Conservation (phyloP, 2,888 invertebrate species). For the Nysson spinosus region DNA sequence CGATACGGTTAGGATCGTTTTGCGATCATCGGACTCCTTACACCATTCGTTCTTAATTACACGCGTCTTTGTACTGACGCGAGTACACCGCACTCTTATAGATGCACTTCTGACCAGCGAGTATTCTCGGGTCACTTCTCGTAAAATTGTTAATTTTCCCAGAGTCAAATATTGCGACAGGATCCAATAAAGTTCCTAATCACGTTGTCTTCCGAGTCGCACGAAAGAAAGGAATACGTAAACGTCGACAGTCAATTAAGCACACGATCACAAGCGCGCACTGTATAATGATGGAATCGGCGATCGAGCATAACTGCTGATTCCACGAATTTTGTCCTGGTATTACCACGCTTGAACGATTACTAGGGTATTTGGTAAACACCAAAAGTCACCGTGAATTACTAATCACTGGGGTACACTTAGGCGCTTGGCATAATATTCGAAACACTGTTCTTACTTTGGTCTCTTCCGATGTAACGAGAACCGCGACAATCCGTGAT, state of each 20-base stretch:
- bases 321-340: no score
- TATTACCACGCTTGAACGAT: neutral
- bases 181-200: no score
- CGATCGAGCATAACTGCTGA: constrained; percentile 23
- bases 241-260: constrained; percentile 25
- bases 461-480: neutral
- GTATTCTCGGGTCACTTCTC: no score
- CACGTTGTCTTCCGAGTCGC: neutral
- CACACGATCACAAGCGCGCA: constrained; percentile 28
- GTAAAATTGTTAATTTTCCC: no score
- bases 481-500: neutral
- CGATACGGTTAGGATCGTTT: neutral
- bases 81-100: no score
- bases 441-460: constrained; percentile 23
- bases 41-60: constrained; percentile 5
- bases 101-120: no score
- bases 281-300: constrained; percentile 1
- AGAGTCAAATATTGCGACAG: no score
- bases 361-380: constrained; percentile 19
- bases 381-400: constrained; percentile 34
- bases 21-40: constrained; percentile 1
- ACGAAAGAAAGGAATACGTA: neutral
- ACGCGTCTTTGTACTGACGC: no score
- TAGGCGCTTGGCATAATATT: constrained; percentile 12
- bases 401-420: constrained; percentile 22